phyloP scores from a whole-genome alignment of 2,888 invertebrate species.

The Volucella zonaria region DNA sequence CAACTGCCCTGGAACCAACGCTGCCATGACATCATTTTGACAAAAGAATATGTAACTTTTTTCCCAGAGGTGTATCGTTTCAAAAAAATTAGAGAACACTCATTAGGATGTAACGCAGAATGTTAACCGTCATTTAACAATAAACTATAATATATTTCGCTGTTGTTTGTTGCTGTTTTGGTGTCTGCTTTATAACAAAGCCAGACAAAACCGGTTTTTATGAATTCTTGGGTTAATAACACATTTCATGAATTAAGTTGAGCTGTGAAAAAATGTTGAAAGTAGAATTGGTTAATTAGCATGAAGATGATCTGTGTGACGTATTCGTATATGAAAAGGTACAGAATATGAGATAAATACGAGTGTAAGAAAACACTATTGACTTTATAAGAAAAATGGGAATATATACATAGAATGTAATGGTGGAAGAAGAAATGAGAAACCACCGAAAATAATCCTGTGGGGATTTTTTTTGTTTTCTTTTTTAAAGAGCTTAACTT shows the following conservation, averaged over 20 bases:
- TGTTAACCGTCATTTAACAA: constrained; percentile 24
- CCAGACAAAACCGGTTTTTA: constrained; percentile 16
- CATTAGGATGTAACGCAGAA: constrained; percentile 11
- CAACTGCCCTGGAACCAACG: neutral
- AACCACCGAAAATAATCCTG: too few relatives aligned
- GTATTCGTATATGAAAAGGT: constrained; percentile 2
- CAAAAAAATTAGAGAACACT: constrained; percentile 10
- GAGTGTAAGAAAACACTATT: neutral
- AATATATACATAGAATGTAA: too few relatives aligned
- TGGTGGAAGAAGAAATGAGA: too few relatives aligned
- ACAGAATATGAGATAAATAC: neutral
- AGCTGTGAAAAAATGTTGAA: constrained; percentile 22
- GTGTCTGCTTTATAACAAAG: constrained; percentile 2
- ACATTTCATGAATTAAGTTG: constrained; percentile 11
- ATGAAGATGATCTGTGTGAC: constrained; percentile 30
- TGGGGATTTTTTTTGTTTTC: too few relatives aligned
- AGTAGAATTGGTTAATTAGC: constrained; percentile 41
- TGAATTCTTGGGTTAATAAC: neutral
- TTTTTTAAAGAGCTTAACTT: too few relatives aligned
- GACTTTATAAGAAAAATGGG: neutral
- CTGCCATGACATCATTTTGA: constrained; percentile 38
- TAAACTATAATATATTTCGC: constrained; percentile 20
- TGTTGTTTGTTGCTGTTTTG: constrained; percentile 6
- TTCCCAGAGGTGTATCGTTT: constrained; percentile 17
- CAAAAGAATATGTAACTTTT: neutral